Evolutionary conservation across 2,113 vertebrate species (phyloP), one percentile per base, ranked within the genome.

Genomic region (Terrapene triunguis): DNA sequence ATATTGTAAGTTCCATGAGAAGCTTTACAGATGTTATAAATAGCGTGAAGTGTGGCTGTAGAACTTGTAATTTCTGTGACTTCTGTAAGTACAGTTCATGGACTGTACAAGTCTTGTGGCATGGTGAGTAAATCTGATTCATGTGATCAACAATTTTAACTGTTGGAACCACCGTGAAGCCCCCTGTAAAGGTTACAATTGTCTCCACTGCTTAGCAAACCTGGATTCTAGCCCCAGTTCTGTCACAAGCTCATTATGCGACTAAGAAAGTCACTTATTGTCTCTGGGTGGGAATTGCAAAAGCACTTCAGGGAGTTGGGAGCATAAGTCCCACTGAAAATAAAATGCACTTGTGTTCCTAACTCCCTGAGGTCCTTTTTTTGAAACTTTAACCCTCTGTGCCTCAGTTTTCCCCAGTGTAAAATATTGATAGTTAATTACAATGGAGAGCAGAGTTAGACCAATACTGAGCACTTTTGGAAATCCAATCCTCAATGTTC

Each of bases 41-140:
- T 29, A 93, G 87, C 47, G 74, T 0, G 0, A 84, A 91, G 22
- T 2, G 1, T 4, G 3, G 44, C 21, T 72, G 3, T 3, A 5
- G 3, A 16, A 91, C 72, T 84, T 48, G 2, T 42, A 78, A 78
- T 80, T 32, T 25, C 42, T 24, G 25, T 69, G 14, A 69, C 35
- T n/a, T 65, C 62, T 72, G 19, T 72, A 35, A 22, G 19, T 22
- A 47, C 82, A 84, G 2, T 8, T 69, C 42, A 47, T 59, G 27
- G 72, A 89, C 59, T 0, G 0, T 17, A 44, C 3, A 1, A 13
- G 19, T 0, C 0, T 44, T 32, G 14, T 51, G n/a, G 79, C 21
- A 80, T 86, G 78, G 84, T 16, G 69, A n/a, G 76, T 82, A 32
- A 51, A 50, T 1, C 2, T 14, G 5, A 50, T 95, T 89, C 51